Conservation (phyloP, 2,888 invertebrate species). For the Euplexia lucipara region DNA sequence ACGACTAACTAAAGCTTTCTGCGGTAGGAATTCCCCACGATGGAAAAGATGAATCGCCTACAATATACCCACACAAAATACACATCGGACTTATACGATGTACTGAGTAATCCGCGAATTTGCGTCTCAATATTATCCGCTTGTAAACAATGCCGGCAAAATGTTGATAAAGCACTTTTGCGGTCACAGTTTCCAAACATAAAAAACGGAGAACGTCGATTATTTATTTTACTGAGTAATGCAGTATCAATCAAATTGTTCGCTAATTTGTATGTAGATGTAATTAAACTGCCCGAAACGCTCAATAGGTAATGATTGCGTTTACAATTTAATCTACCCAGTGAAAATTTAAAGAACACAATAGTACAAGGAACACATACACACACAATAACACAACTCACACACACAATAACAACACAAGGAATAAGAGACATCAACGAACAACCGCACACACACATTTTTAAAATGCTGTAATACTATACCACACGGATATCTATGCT, state of each 20-base stretch:
- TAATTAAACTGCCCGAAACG: conserved; percentile 37
- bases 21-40: no score
- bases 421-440: no score
- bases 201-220: background rate
- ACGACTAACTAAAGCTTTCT: background rate
- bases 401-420: no score
- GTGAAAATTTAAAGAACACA: no score
- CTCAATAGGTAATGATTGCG: no score
- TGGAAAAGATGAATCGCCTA: background rate
- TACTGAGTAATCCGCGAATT: conserved; percentile 5
- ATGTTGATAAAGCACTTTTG: conserved; percentile 34
- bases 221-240: conserved; percentile 11
- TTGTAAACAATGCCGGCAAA: conserved; percentile 38
- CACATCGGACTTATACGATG: background rate
- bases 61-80: background rate
- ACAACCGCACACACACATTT: no score
- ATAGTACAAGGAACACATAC: no score
- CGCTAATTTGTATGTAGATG: background rate
- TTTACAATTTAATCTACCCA: no score
- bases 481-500: no score
- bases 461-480: no score
- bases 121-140: conserved; percentile 4
- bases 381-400: no score
- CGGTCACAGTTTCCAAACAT: background rate
- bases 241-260: conserved; percentile 11